phyloP scores from a whole-genome alignment of 2,888 invertebrate genomes.

The Phengaris alcon region DNA sequence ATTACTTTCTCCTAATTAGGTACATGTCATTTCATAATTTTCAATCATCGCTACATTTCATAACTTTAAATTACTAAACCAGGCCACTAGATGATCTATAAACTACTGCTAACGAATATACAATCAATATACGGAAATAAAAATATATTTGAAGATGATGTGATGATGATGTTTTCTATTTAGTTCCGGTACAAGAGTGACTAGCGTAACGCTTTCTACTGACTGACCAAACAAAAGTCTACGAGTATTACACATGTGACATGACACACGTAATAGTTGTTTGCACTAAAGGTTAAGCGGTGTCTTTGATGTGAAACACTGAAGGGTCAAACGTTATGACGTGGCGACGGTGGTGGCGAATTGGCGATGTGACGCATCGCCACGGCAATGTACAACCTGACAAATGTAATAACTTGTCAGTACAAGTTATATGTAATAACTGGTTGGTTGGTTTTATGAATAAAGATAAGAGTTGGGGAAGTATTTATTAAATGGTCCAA shows the following conservation, averaged over 20 bases:
- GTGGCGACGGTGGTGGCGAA: too few species aligned
- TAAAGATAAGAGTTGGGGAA: too few species aligned
- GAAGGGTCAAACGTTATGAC: not conserved
- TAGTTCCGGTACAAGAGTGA: constrained; percentile 6
- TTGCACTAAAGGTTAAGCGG: not conserved
- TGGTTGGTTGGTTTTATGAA: too few species aligned
- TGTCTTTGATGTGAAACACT: not conserved
- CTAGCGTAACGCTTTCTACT: constrained; percentile 22
- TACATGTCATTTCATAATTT: not conserved
- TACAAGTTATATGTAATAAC: too few species aligned
- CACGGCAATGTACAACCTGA: too few species aligned
- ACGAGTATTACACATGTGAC: constrained; percentile 22
- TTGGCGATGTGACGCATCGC: too few species aligned
- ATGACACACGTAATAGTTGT: not conserved
- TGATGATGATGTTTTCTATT: not conserved
- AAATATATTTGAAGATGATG: not conserved
- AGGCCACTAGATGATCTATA: not conserved
- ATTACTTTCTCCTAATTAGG: too few species aligned
- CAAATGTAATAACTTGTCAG: too few species aligned
- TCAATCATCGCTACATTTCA: not conserved
- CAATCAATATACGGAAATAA: constrained; percentile 1
- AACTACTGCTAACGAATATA: not conserved
- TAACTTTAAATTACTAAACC: not conserved
- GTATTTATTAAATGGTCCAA: too few species aligned
- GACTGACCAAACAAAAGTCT: constrained; percentile 1